Evolutionary conservation across 1,140 invertebrate genomes (phyloP), one percentile per base, ranked within the genome.

Genomic region (Hetaerina americana): DNA sequence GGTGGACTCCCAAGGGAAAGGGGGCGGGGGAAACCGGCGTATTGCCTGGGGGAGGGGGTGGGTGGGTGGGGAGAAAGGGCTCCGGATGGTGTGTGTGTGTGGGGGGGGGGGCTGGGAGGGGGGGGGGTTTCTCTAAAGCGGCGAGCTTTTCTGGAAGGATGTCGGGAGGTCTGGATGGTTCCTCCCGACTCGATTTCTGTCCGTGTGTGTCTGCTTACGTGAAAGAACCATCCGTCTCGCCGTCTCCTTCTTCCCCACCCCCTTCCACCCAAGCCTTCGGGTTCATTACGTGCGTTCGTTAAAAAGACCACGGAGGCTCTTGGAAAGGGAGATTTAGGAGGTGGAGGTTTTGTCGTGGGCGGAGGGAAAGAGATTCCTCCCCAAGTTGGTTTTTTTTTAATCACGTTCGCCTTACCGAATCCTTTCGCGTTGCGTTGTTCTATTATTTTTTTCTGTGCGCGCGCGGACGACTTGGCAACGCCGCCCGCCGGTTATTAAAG

Each of bases 61-160:
- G 74, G 72, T 70, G 73, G 72, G 74, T 49, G 71, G 70, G 76
- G 74, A 81, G 78, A 77, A 80, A 79, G 76, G 79, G 79, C 80
- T 78, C 79, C 78, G 78, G 79, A 80, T 79, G 80, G 79, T 74
- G 75, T 76, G 76, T 72, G 75, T 73, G n/a, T n/a, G n/a, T n/a
- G n/a, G 29, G n/a, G 66, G 68, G 24, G 8, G 69, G 66, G 29
- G 68, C 28, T 24, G 49, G 74, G 72, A 69, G 73, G 72, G 74
- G 66, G 71, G 70, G 76, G 74, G n/a, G n/a, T n/a, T n/a, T n/a
- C n/a, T n/a, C n/a, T n/a, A n/a, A n/a, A n/a, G 31, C 31, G 31
- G 31, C 40, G 40, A 18, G 40, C 40, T 57, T 57, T 57, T 57
- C 40, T 57, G 2, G 40, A 57, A 57, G 40, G 40, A 57, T 57